Percentiles rank a stretch among this genome's conserved stretches.
Evolutionary conservation across 2,113 vertebrate species (phyloP).

Genomic region (Ifrita kowaldi): DNA sequence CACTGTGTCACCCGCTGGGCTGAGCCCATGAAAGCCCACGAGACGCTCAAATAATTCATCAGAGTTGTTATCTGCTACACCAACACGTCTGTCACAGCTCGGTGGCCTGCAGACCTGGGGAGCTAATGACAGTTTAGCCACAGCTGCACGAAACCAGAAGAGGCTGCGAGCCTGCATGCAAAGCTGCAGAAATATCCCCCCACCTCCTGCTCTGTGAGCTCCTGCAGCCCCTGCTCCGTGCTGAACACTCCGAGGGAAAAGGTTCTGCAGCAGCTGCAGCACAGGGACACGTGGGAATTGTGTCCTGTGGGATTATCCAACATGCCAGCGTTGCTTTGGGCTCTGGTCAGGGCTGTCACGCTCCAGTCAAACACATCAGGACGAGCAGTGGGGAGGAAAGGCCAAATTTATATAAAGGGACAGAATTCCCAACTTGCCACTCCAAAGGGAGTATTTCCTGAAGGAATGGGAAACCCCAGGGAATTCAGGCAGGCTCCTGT

Average conservation of each 20-base stretch:
- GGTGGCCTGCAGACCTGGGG: not conserved
- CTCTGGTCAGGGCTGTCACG: accelerated
- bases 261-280: not conserved
- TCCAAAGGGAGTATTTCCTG: not conserved
- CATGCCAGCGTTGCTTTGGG: not conserved
- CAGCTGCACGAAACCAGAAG: not conserved
- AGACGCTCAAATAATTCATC: not conserved
- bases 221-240: not conserved
- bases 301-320: accelerated
- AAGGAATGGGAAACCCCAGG: not conserved
- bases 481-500: not conserved
- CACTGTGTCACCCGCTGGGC: accelerated
- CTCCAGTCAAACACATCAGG: not conserved
- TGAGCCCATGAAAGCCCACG: accelerated
- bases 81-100: not conserved
- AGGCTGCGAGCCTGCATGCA: not conserved
- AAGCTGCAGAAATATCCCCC: not conserved
- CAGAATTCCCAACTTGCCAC: no score
- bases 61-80: not conserved
- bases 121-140: not conserved
- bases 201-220: not conserved
- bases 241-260: not conserved
- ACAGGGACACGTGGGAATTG: accelerated
- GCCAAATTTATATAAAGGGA: not conserved
- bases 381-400: not conserved